Evolutionary conservation across 1,140 invertebrate species (phyloP), one percentile per base, ranked within the genome.

Genomic region (Zaprionus camerounensis): DNA sequence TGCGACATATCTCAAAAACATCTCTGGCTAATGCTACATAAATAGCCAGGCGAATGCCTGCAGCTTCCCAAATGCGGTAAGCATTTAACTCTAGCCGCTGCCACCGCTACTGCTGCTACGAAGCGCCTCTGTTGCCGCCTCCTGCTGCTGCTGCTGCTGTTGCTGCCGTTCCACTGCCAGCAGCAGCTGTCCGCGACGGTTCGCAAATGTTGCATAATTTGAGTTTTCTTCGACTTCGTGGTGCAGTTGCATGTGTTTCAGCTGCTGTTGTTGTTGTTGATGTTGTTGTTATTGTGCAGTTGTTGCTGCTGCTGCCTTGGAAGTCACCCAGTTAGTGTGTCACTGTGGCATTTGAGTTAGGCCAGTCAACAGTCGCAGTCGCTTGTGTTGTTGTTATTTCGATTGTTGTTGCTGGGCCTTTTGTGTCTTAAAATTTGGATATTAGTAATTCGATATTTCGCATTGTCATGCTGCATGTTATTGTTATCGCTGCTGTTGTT

Each of bases 241-340:
- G 75, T 58, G 41, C 17, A 71, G 69, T 61, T 56, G 58, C 49
- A 67, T 77, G 17, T 77, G 69, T 73, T 72, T 38, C 34, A 20
- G 28, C 31, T 38, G 20, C 51, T 20, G 28, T 5, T 55, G 31
- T 70, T 76, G 81, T 59, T 66, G 67, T 71, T 67, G 67, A 24
- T 67, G 68, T 62, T 67, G 67, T 28, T 67, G 68, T 62, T 71
- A 36, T 38, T 51, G 38, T 72, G 69, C 26, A 76, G 63, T 41
- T 73, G 61, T 24, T 66, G 65, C 36, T 72, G 64, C 17, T 59
- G 68, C 57, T 77, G 61, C 61, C 81, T 84, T 84, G 78, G 82
- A 61, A 86, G 82, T 87, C 82, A 86, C 72, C 80, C 82, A 82
- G 82, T 86, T 82, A 86, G 82, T 86, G 82, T 86, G 82, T 86